Conservation (phyloP, 2,888 invertebrate genomes). For the Parnassius mnemosyne region DNA sequence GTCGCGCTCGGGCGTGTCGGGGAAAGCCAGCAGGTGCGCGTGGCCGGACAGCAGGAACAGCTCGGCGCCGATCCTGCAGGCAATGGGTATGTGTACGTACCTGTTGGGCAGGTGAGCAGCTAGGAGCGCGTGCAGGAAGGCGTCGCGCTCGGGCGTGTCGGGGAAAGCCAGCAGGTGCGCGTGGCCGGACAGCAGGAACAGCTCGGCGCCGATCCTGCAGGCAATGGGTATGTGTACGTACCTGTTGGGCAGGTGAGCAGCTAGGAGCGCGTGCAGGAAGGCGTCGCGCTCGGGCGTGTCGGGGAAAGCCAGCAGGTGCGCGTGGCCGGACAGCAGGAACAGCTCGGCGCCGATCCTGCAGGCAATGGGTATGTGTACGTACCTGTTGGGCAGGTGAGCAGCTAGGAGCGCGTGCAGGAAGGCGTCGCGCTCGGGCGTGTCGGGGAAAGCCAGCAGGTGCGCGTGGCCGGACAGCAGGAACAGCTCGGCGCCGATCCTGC, state of each 20-base stretch:
- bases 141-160: no score
- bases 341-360: conserved; percentile 94
- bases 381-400: conserved; percentile 53
- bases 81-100: no score
- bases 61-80: no score
- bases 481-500: conserved; percentile 91
- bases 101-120: no score
- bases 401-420: conserved; percentile 60
- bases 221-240: conserved; percentile 23
- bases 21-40: no score
- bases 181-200: no score
- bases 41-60: no score
- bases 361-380: conserved; percentile 59
- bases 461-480: conserved; percentile 90
- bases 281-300: conserved; percentile 81
- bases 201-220: no score
- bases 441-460: conserved; percentile 87
- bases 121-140: no score
- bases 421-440: conserved; percentile 80
- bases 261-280: conserved; percentile 60
- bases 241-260: conserved; percentile 50
- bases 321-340: conserved; percentile 88
- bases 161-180: no score
- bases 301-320: conserved; percentile 88
- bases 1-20: no score